Evolutionary conservation across 2,888 invertebrate genomes (phyloP).

Genomic region (Eumacrocentrus americanus): DNA sequence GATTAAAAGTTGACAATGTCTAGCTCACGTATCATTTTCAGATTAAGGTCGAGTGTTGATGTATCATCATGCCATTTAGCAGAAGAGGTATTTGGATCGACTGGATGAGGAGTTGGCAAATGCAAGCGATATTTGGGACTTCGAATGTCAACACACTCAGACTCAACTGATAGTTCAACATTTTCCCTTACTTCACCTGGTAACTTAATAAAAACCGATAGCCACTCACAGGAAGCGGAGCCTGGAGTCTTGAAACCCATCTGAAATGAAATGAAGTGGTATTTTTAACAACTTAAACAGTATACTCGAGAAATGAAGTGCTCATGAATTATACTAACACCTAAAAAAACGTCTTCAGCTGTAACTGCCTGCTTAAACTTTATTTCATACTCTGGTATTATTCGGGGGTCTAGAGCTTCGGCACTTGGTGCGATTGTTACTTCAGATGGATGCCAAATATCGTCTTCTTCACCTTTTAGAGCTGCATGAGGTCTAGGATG

Average conservation of each 20-base stretch:
- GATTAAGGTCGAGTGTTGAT: slow-evolving; percentile 72
- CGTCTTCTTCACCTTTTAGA: slow-evolving; percentile 65
- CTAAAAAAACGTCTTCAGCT: slow-evolving; percentile 84
- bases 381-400: slow-evolving; percentile 77
- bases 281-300: not conserved
- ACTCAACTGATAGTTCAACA: slow-evolving; percentile 71
- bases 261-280: slow-evolving; percentile 59
- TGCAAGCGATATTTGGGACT: slow-evolving; percentile 68
- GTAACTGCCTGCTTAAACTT: slow-evolving; percentile 85
- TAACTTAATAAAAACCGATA: slow-evolving; percentile 78
- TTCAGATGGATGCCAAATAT: slow-evolving; percentile 58
- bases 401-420: slow-evolving; percentile 66
- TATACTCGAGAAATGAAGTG: slow-evolving; percentile 7
- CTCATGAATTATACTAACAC: slow-evolving; percentile 63
- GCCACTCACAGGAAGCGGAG: slow-evolving; percentile 85
- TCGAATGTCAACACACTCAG: slow-evolving; percentile 57
- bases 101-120: slow-evolving; percentile 79
- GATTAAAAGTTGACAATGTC: slow-evolving; percentile 85
- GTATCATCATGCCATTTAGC: slow-evolving; percentile 78
- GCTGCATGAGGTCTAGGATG: slow-evolving; percentile 46
- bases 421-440: slow-evolving; percentile 32
- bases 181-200: slow-evolving; percentile 78
- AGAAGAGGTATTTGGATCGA: slow-evolving; percentile 80
- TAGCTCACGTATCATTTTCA: slow-evolving; percentile 79
- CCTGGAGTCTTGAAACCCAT: slow-evolving; percentile 81